A percentile compares a stretch with the other conserved stretches of the same genome.
These are phyloP conservation scores for Melipona beecheii DNA, from an alignment of 2,888 invertebrate genomes.

Conservation along the genomic window DNA sequence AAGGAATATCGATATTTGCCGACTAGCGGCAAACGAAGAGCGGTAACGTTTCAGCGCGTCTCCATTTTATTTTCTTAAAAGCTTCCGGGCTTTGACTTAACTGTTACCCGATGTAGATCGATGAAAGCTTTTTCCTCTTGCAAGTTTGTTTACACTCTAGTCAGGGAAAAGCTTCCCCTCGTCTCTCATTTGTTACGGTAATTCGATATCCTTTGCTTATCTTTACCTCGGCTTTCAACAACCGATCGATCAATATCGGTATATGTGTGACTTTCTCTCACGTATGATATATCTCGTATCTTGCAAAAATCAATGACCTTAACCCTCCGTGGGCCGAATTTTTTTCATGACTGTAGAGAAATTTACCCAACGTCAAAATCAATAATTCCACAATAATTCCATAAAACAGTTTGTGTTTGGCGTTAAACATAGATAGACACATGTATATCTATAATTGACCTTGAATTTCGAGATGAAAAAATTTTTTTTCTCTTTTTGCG, in stretches of 20 bases:
- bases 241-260: conserved; percentile 31
- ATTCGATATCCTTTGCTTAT: conserved; percentile 48
- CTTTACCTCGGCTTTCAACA: conserved; percentile 34
- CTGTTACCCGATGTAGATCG: conserved; percentile 18
- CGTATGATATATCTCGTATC: too few relatives aligned
- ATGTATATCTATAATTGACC: too few relatives aligned
- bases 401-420: too few relatives aligned
- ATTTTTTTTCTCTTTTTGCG: too few relatives aligned
- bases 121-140: conserved; percentile 32
- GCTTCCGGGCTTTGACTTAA: conserved; percentile 25
- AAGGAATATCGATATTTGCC: not conserved
- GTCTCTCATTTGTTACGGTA: conserved; percentile 41
- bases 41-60: conserved; percentile 24
- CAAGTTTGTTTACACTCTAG: conserved; percentile 39
- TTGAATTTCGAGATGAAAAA: too few relatives aligned
- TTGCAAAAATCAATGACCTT: too few relatives aligned
- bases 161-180: conserved; percentile 36
- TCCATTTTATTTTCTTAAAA: conserved; percentile 9
- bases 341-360: too few relatives aligned
- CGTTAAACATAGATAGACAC: too few relatives aligned
- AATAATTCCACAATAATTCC: too few relatives aligned
- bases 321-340: too few relatives aligned
- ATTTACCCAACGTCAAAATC: too few relatives aligned
- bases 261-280: not conserved
- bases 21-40: conserved; percentile 1